A percentile compares a stretch with the other conserved stretches of the same genome.
Evolutionary conservation across 2,888 invertebrate species (phyloP).

Genomic region (Autographa pulchrina): DNA sequence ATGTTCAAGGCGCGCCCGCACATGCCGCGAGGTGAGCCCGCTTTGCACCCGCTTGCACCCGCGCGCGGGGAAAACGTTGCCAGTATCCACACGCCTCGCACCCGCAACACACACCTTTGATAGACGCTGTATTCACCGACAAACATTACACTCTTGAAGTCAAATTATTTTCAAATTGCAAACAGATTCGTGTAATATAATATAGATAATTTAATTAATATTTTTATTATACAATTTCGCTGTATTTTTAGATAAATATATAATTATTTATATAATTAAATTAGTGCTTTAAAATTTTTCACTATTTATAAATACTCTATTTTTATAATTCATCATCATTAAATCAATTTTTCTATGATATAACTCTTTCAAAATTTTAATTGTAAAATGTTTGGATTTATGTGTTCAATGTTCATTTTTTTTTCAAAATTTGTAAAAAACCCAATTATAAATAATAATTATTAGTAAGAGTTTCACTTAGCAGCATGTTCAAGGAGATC

Average conservation of each 20-base stretch:
- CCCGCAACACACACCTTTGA: constrained; percentile 34
- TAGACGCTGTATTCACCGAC: constrained; percentile 24
- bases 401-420: constrained; percentile 9
- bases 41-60: constrained; percentile 66
- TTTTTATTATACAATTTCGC: background rate
- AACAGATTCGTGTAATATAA: background rate
- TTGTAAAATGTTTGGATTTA: background rate
- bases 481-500: constrained; percentile 48
- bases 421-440: constrained; percentile 50
- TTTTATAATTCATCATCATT: background rate
- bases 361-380: background rate
- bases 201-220: background rate
- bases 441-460: constrained; percentile 32
- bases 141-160: constrained; percentile 12
- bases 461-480: constrained; percentile 42
- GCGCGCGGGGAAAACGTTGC: constrained; percentile 82
- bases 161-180: background rate
- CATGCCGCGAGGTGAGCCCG: constrained; percentile 92
- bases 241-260: background rate
- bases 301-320: background rate
- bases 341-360: background rate
- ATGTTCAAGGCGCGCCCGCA: constrained; percentile 90
- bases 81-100: constrained; percentile 66
- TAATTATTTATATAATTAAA: background rate
- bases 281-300: background rate